Conservation (phyloP, 64 coral and sea anemone species). For the Montipora foliosa region DNA sequence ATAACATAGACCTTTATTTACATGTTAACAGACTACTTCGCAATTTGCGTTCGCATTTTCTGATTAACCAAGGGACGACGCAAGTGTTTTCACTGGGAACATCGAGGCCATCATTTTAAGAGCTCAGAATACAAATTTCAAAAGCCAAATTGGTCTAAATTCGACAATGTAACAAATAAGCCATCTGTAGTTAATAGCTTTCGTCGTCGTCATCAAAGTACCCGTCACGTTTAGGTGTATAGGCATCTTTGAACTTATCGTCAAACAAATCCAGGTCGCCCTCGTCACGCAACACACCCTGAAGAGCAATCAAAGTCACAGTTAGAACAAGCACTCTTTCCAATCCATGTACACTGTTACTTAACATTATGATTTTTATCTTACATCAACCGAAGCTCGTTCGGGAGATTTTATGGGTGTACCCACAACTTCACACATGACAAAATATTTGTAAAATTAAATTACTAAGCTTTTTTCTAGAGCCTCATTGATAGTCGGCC, state of each 20-base stretch:
- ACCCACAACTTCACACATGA: too few species aligned
- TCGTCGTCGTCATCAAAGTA: conserved; percentile 87
- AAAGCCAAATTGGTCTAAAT: background rate
- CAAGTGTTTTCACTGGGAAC: background rate
- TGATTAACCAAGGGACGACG: too few species aligned
- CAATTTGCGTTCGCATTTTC: background rate
- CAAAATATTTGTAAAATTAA: too few species aligned
- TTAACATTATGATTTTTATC: too few species aligned
- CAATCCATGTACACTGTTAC: too few species aligned
- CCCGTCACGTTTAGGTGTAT: conserved; percentile 69
- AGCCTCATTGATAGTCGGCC: too few species aligned
- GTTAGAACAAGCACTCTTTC: background rate
- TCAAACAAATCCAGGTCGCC: conserved; percentile 94
- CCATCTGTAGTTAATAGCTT: conserved; percentile 54
- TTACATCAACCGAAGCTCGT: too few species aligned
- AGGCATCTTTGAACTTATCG: conserved; percentile 88
- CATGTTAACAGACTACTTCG: background rate
- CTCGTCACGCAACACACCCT: conserved; percentile 94
- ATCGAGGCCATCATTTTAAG: background rate
- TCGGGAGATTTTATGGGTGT: too few species aligned
- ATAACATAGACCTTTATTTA: conserved; percentile 7
- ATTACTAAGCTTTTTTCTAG: too few species aligned
- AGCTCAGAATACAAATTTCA: background rate
- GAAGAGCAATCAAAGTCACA: conserved; percentile 1
- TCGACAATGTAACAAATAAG: background rate